Percentiles rank a stretch among this genome's conserved stretches.
Evolutionary conservation across 2,113 vertebrate species (phyloP).

Genomic region (Chaenocephalus aceratus): DNA sequence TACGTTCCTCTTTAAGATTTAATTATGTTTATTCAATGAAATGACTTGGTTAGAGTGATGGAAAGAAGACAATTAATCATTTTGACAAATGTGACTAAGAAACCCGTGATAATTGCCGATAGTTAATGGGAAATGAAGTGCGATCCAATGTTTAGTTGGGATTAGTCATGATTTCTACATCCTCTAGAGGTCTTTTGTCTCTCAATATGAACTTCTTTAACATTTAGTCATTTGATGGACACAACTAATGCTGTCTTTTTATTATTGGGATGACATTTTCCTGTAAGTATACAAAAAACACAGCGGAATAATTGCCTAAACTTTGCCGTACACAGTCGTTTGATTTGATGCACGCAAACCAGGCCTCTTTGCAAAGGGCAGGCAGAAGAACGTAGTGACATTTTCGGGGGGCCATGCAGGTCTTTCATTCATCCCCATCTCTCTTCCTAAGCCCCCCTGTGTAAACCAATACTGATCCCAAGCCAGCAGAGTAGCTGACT

Average conservation of each 20-base stretch:
- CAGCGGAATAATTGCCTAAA: constrained; percentile 29
- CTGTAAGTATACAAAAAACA: constrained; percentile 4
- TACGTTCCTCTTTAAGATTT: neutral
- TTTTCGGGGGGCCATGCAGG: constrained; percentile 56
- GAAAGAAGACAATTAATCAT: neutral
- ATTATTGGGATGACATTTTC: neutral
- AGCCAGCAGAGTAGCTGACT: constrained; percentile 66
- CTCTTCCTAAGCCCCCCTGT: constrained; percentile 38
- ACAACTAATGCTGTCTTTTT: neutral
- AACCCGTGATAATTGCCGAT: neutral
- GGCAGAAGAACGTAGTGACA: constrained; percentile 63
- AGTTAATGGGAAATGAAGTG: too few relatives aligned
- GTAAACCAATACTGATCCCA: constrained; percentile 66
- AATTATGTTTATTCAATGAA: neutral
- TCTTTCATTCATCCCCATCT: constrained; percentile 63
- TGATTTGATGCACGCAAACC: constrained; percentile 51
- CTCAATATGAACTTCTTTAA: neutral
- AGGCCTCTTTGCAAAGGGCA: constrained; percentile 65
- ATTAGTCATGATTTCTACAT: neutral
- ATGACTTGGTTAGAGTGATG: neutral
- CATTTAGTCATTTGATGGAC: neutral
- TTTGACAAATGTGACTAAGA: neutral
- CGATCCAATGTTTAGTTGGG: too few relatives aligned
- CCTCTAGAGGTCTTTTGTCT: neutral
- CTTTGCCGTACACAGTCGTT: constrained; percentile 51